Evolutionary conservation across 2,888 invertebrate genomes (phyloP).

Genomic region (Stegana nigrithorax): DNA sequence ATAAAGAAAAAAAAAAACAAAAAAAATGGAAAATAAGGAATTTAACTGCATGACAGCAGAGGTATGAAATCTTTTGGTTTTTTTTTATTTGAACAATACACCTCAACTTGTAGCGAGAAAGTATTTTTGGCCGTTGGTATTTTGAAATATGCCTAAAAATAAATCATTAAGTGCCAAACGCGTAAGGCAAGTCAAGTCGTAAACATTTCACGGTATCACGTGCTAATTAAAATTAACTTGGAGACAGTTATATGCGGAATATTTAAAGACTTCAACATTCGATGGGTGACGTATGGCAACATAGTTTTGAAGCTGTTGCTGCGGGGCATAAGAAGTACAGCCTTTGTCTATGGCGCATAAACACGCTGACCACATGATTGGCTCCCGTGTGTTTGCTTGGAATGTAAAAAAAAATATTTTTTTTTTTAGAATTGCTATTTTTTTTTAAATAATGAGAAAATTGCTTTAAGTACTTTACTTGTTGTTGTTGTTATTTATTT

Average conservation of each 20-base stretch:
- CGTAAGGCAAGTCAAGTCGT: slow-evolving; percentile 24
- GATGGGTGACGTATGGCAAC: too few species aligned
- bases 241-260: neutral
- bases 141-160: slow-evolving; percentile 28
- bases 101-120: neutral
- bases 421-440: too few species aligned
- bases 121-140: neutral
- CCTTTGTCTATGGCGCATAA: too few species aligned
- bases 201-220: slow-evolving; percentile 47
- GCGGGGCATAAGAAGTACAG: too few species aligned
- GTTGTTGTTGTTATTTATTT: neutral
- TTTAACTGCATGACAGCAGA: too few species aligned
- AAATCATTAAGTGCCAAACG: slow-evolving; percentile 28
- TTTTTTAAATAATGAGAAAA: too few species aligned
- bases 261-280: slow-evolving; percentile 25
- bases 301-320: too few species aligned
- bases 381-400: slow-evolving; percentile 32
- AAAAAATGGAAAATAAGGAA: neutral
- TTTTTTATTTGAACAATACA: neutral
- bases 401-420: neutral
- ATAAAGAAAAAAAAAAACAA: neutral
- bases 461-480: neutral
- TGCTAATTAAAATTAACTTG: slow-evolving; percentile 37
- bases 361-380: too few species aligned
- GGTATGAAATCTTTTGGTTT: neutral